Conservation (phyloP, 2,888 invertebrate genomes). For the Plusia festucae region DNA sequence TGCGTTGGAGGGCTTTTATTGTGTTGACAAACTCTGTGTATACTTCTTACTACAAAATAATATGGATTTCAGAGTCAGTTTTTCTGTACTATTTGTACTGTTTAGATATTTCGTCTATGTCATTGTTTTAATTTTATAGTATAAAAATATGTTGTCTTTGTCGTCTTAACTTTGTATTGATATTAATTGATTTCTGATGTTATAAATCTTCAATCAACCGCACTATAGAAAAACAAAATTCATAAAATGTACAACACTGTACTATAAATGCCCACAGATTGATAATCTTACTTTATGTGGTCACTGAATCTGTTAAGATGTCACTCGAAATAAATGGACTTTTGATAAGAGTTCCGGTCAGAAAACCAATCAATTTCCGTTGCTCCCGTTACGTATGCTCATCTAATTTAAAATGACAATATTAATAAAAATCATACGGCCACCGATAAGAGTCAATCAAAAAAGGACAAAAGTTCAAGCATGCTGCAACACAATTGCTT, state of each 20-base stretch:
- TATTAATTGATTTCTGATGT: neutral
- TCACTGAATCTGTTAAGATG: slow-evolving; percentile 29
- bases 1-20: slow-evolving; percentile 29
- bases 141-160: neutral
- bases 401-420: slow-evolving; percentile 62
- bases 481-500: slow-evolving; percentile 80
- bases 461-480: slow-evolving; percentile 87
- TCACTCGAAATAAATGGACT: slow-evolving; percentile 38
- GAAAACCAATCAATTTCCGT: slow-evolving; percentile 54
- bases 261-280: neutral
- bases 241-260: neutral
- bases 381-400: slow-evolving; percentile 41
- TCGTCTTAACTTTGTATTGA: neutral
- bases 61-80: neutral
- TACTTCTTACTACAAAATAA: neutral
- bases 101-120: neutral
- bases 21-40: slow-evolving; percentile 4
- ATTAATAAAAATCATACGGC: slow-evolving; percentile 76
- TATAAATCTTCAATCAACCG: neutral
- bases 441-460: slow-evolving; percentile 84
- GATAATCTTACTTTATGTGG: slow-evolving; percentile 9
- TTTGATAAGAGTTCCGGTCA: slow-evolving; percentile 48
- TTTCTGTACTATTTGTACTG: neutral
- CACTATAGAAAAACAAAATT: neutral
- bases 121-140: neutral